These are phyloP conservation scores for Plecotus auritus DNA, from an alignment of 2,113 vertebrate species.

Conservation along the genomic window DNA sequence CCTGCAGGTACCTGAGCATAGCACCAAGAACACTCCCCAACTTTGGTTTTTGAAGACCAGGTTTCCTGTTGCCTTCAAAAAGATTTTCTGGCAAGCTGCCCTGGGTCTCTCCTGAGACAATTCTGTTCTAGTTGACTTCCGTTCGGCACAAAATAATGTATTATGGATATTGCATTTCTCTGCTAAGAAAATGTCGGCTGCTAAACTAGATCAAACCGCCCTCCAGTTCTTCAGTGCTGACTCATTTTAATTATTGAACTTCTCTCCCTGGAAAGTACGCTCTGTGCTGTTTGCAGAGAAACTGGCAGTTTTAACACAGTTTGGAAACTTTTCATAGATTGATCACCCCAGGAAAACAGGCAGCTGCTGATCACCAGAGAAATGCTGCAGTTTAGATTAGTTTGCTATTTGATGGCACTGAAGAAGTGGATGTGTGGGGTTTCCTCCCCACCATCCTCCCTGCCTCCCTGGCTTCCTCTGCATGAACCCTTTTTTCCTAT, in stretches of 20 bases:
- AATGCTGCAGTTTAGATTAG: slow-evolving; percentile 56
- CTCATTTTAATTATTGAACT: slow-evolving; percentile 84
- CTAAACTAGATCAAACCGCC: slow-evolving; percentile 80
- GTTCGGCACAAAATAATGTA: slow-evolving; percentile 75
- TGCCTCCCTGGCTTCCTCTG: background rate
- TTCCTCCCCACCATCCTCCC: background rate
- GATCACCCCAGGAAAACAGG: slow-evolving; percentile 70
- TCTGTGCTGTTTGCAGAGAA: slow-evolving; percentile 74
- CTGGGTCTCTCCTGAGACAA: slow-evolving; percentile 69
- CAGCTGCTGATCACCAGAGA: slow-evolving; percentile 58
- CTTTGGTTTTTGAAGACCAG: slow-evolving; percentile 58
- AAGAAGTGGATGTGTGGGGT: background rate
- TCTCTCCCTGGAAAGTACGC: slow-evolving; percentile 75
- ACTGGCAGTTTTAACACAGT: slow-evolving; percentile 75
- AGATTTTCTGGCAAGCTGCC: slow-evolving; percentile 69
- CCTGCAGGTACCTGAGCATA: background rate
- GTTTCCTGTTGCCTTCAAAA: slow-evolving; percentile 64
- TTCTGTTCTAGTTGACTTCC: slow-evolving; percentile 76
- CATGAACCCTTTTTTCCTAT: background rate
- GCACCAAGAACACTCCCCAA: slow-evolving; percentile 55
- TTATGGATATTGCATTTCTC: slow-evolving; percentile 72
- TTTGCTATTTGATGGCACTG: slow-evolving; percentile 1
- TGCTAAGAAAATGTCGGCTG: slow-evolving; percentile 76
- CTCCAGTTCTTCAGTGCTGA: slow-evolving; percentile 71
- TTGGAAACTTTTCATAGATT: slow-evolving; percentile 72